Evolutionary conservation across 1,140 invertebrate genomes (phyloP).

Genomic region (Homalodisca vitripennis): DNA sequence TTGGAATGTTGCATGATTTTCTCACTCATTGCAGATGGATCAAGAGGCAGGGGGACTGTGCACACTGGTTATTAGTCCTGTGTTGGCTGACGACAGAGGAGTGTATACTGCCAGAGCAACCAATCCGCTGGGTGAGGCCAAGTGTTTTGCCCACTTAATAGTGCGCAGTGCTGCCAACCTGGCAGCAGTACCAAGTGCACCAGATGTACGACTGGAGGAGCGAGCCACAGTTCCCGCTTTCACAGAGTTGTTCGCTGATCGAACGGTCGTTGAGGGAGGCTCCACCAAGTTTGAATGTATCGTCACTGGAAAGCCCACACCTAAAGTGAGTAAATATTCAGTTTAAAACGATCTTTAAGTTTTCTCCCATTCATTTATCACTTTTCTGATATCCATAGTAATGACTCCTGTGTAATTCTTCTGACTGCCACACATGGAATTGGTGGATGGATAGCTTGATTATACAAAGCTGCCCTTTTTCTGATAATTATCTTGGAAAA

Average conservation of each 20-base stretch:
- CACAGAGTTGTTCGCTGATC: slow-evolving; percentile 62
- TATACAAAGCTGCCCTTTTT: too few relatives aligned
- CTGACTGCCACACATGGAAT: too few relatives aligned
- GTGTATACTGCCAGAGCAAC: slow-evolving; percentile 74
- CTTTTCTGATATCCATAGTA: too few relatives aligned
- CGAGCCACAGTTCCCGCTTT: slow-evolving; percentile 60
- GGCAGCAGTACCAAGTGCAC: slow-evolving; percentile 23
- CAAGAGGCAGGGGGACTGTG: slow-evolving; percentile 56
- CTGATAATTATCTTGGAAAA: too few relatives aligned
- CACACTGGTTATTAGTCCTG: slow-evolving; percentile 58
- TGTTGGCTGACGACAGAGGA: slow-evolving; percentile 63
- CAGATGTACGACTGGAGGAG: slow-evolving; percentile 54
- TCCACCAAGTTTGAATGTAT: slow-evolving; percentile 69
- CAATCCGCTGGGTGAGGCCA: slow-evolving; percentile 72
- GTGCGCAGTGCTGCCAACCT: slow-evolving; percentile 54
- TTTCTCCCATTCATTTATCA: too few relatives aligned
- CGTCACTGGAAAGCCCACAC: slow-evolving; percentile 66
- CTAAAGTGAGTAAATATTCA: slow-evolving; percentile 56
- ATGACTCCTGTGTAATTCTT: too few relatives aligned
- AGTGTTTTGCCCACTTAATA: slow-evolving; percentile 75
- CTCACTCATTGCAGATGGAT: slow-evolving; percentile 46
- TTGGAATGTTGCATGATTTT: too few relatives aligned
- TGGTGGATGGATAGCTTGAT: too few relatives aligned
- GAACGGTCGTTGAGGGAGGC: slow-evolving; percentile 52
- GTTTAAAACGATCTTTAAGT: neutral